These are phyloP conservation scores for Dione juno DNA, from an alignment of 2,888 invertebrate species.

Conservation along the genomic window DNA sequence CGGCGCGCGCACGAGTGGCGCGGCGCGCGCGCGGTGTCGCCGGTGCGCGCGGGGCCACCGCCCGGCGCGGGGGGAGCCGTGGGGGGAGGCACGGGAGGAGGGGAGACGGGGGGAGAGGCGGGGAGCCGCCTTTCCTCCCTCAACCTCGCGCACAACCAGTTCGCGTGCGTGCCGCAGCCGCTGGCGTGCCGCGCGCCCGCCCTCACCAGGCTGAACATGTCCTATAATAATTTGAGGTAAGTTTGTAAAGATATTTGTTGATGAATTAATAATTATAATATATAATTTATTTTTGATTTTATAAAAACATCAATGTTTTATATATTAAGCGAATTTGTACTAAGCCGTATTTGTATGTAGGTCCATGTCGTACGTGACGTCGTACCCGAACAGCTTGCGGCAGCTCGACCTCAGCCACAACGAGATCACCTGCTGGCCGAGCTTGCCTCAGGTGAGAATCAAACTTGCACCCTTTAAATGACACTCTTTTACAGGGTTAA, in stretches of 20 bases:
- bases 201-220: conserved; percentile 94
- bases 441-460: conserved; percentile 87
- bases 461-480: background rate
- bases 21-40: conserved; percentile 46
- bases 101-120: conserved; percentile 51
- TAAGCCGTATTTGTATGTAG: conserved; percentile 54
- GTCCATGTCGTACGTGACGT: conserved; percentile 93
- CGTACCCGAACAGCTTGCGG: conserved; percentile 94
- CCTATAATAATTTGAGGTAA: conserved; percentile 88
- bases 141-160: conserved; percentile 95
- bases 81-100: no score
- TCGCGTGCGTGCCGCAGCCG: conserved; percentile 93
- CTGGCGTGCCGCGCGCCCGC: conserved; percentile 95
- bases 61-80: conserved; percentile 63
- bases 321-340: no score
- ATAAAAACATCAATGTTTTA: no score
- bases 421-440: conserved; percentile 95
- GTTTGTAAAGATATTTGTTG: background rate
- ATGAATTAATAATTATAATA: no score
- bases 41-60: conserved; percentile 83
- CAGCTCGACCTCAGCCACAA: conserved; percentile 97
- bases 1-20: conserved; percentile 70
- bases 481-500: no score
- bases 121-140: conserved; percentile 88
- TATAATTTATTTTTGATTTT: no score